A percentile compares a stretch with the other conserved stretches of the same genome.
Evolutionary conservation across 2,113 vertebrate species (phyloP).

Genomic region (Pygoscelis antarcticus): DNA sequence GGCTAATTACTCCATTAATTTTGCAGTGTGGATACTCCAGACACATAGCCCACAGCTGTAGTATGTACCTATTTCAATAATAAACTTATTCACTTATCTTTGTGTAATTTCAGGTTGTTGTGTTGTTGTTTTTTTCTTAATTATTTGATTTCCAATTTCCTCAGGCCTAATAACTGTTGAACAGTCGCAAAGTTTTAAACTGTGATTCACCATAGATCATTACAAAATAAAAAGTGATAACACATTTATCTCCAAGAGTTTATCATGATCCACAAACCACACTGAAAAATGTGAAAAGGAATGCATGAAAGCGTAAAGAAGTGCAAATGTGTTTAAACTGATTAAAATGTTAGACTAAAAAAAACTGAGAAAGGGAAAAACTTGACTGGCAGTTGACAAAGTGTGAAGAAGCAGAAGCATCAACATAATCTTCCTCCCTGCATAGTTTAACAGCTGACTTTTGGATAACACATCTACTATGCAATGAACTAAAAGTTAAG

Average conservation of each 20-base stretch:
- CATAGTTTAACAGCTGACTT: background rate
- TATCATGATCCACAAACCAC: background rate
- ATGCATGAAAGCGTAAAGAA: background rate
- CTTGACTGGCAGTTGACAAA: background rate
- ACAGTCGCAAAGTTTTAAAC: background rate
- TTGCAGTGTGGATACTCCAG: background rate
- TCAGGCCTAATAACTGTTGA: background rate
- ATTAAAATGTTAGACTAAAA: background rate
- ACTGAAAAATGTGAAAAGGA: background rate
- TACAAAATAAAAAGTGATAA: background rate
- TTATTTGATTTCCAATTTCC: background rate
- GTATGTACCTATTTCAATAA: background rate
- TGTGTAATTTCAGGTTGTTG: background rate
- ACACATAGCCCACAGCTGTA: background rate
- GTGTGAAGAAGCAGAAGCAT: background rate
- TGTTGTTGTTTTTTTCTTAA: background rate
- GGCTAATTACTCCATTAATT: rapidly evolving
- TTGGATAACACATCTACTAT: background rate
- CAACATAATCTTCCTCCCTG: background rate
- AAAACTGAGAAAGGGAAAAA: background rate
- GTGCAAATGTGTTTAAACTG: background rate
- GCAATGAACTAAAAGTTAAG: background rate
- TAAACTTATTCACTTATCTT: background rate
- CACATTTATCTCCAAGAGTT: background rate
- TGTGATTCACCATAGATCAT: background rate